A percentile compares a stretch with the other conserved stretches of the same genome.
Conservation (phyloP, 2,113 vertebrate species). For the Rhynchomys soricoides region DNA sequence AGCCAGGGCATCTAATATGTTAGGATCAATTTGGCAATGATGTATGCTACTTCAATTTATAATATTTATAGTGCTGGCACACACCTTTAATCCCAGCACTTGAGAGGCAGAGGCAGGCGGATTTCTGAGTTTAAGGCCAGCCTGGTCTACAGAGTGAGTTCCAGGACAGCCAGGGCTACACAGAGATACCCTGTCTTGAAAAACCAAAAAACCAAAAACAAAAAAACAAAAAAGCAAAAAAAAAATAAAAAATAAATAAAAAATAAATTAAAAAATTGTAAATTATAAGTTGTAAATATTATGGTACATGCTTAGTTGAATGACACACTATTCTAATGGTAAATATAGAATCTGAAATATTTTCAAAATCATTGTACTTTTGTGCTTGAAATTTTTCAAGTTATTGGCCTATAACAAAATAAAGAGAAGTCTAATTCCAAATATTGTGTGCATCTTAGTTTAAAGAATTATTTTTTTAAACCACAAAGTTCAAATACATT, state of each 20-base stretch:
- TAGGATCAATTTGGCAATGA: constrained; percentile 23
- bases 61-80: too few species aligned
- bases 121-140: too few species aligned
- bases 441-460: constrained; percentile 33
- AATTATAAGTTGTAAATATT: constrained; percentile 21
- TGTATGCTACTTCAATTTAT: constrained; percentile 9
- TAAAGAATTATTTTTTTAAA: constrained; percentile 12
- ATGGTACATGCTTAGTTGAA: background rate
- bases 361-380: constrained; percentile 23
- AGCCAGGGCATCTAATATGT: background rate
- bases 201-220: too few species aligned
- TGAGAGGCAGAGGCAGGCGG: too few species aligned
- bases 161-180: too few species aligned
- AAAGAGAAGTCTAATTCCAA: background rate
- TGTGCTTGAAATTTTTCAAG: background rate
- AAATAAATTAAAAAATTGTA: too few species aligned
- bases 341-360: background rate
- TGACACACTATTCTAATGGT: background rate
- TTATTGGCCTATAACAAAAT: constrained; percentile 43
- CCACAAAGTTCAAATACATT: constrained; percentile 67
- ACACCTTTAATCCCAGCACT: too few species aligned
- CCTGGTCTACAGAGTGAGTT: too few species aligned
- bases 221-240: too few species aligned
- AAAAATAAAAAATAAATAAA: too few species aligned
- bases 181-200: too few species aligned